Evolutionary conservation across 2,797 vertebrate genomes (phyloP), one percentile per base, ranked within the genome.

Genomic region (Chromobotia macracanthus): DNA sequence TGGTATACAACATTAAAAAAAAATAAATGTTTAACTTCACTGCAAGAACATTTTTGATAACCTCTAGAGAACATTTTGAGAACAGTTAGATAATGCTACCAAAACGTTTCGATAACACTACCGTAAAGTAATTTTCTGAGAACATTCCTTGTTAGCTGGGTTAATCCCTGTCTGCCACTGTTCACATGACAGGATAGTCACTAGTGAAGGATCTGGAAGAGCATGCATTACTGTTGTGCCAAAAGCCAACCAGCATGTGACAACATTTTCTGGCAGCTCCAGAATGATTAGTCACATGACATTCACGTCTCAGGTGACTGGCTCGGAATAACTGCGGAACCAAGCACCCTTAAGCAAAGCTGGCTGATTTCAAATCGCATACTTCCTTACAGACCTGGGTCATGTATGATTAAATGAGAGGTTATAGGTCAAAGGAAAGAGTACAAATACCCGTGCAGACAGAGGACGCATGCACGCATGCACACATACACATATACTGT

Each of bases 401-500:
- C 21, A 51, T 55, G 19, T 66, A 25, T 69, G 21, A 68, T 35
- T 60, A 58, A 77, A 68, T 58, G 65, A 23, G 21, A 44, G 68
- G 68, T 56, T 66, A 46, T 66, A 79, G 50, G 35, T 79, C 61
- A 79, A 41, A 51, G 38, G 46, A 16, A 41, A 41, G 31, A 7
- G 0, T 44, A 65, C 41, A 19, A 21, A 9, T 72, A 56, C 16
- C 7, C 75, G 41, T 61, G 44, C 80, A 84, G 87, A 89, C 84
- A 87, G 81, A 79, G 81, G 79, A 72, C 6, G 5, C 35, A 38
- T 78, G 75, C 83, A 85, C 80, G 84, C 75, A 65, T 74, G 88
- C 85, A 28, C 28, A 28, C 28, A 28, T 4, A 28, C 46, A 15
- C 68, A 3, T 16, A 15, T 53, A 61, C 48, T 13, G 23, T 72